phyloP scores from a whole-genome alignment of 2,888 invertebrate species.

The Romanomermis culicivorax region DNA sequence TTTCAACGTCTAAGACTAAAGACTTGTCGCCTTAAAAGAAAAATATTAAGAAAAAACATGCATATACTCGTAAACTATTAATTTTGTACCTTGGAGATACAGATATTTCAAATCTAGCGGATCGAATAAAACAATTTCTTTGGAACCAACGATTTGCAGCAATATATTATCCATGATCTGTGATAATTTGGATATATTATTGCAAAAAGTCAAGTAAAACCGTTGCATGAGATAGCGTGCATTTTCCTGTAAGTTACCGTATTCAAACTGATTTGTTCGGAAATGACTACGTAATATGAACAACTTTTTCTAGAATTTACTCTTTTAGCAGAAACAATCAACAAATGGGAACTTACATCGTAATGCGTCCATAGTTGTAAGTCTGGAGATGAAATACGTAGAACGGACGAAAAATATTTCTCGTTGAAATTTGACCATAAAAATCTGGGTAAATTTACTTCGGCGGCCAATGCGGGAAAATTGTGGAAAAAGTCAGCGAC shows the following conservation, averaged over 20 bases:
- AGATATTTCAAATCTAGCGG: constrained; percentile 35
- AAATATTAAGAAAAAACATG: too few species aligned
- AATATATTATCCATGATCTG: constrained; percentile 38
- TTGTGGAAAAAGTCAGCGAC: constrained; percentile 34
- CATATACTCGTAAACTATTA: neutral
- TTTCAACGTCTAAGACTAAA: constrained; percentile 34
- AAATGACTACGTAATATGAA: too few species aligned
- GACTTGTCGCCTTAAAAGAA: constrained; percentile 35
- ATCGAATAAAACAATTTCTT: constrained; percentile 34
- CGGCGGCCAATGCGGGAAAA: constrained; percentile 33
- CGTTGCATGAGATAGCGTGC: too few species aligned
- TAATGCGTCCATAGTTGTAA: constrained; percentile 39
- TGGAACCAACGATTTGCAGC: constrained; percentile 35
- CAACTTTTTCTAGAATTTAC: too few species aligned
- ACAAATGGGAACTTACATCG: constrained; percentile 35
- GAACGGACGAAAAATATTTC: constrained; percentile 37
- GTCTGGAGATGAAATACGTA: constrained; percentile 35
- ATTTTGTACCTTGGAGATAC: constrained; percentile 33
- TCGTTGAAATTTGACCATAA: constrained; percentile 26
- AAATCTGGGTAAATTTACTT: constrained; percentile 33
- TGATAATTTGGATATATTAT: constrained; percentile 8
- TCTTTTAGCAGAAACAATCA: too few species aligned
- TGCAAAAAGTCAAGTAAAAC: neutral
- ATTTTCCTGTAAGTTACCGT: too few species aligned
- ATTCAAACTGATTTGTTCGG: too few species aligned